Conservation (phyloP, 1,140 invertebrate species). For the Tetragonula clypearis region DNA sequence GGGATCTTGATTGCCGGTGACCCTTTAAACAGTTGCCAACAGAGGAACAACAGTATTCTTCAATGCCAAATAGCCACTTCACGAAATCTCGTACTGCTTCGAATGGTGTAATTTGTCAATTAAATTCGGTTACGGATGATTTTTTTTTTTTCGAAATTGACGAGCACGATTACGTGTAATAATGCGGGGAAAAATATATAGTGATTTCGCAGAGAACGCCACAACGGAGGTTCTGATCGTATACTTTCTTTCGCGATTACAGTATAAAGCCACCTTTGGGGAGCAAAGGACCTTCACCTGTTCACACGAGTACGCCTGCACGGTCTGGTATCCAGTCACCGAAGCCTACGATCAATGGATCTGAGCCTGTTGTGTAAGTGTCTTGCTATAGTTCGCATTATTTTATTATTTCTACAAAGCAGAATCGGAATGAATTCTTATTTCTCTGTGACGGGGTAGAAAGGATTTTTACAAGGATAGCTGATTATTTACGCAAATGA, state of each 20-base stretch:
- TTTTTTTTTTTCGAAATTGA: not conserved
- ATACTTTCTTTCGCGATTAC: slow-evolving; percentile 61
- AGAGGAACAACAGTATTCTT: not conserved
- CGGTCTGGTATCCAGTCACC: slow-evolving; percentile 79
- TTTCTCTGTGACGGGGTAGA: too few species aligned
- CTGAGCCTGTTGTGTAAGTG: slow-evolving; percentile 76
- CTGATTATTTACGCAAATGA: too few species aligned
- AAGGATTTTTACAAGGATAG: too few species aligned
- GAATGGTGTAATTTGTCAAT: not conserved
- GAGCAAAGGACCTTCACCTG: slow-evolving; percentile 78
- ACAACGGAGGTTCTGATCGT: slow-evolving; percentile 21
- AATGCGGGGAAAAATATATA: too few species aligned
- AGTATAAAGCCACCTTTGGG: slow-evolving; percentile 77
- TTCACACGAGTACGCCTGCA: slow-evolving; percentile 74
- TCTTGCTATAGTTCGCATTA: not conserved
- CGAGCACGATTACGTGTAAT: not conserved
- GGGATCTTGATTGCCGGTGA: slow-evolving; percentile 22
- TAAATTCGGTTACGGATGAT: not conserved
- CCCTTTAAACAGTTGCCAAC: slow-evolving; percentile 26
- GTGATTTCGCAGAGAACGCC: not conserved
- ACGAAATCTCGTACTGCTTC: not conserved
- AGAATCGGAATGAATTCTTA: not conserved
- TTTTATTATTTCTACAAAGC: not conserved
- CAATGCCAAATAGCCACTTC: slow-evolving; percentile 5
- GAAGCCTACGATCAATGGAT: slow-evolving; percentile 78